Percentiles rank a stretch among this genome's conserved stretches.
These are phyloP conservation scores for Platyscapa corneri DNA, from an alignment of 1,140 invertebrate species.

Conservation along the genomic window DNA sequence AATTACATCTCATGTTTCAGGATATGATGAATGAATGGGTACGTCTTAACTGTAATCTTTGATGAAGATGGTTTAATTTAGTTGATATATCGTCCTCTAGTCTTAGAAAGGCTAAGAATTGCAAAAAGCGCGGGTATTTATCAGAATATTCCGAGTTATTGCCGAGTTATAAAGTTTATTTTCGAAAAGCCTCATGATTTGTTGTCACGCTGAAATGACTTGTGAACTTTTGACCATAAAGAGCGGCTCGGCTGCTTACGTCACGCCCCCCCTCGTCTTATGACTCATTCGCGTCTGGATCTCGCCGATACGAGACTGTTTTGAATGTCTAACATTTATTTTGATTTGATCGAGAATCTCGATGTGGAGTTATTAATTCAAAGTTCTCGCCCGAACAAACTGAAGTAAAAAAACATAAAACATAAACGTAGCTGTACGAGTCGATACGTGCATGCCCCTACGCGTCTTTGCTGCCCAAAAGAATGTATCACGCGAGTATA, in stretches of 20 bases:
- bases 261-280: slow-evolving; percentile 56
- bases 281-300: slow-evolving; percentile 61
- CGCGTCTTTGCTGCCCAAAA: background rate
- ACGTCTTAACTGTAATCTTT: background rate
- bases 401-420: slow-evolving; percentile 14
- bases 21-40: background rate
- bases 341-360: slow-evolving; percentile 4
- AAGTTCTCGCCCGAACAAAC: slow-evolving; percentile 4
- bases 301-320: slow-evolving; percentile 48
- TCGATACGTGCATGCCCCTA: background rate
- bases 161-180: background rate
- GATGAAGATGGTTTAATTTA: slow-evolving; percentile 3
- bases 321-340: slow-evolving; percentile 41
- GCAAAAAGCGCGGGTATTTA: background rate
- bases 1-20: background rate
- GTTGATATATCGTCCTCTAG: background rate
- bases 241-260: slow-evolving; percentile 59
- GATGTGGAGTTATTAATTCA: background rate
- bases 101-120: background rate
- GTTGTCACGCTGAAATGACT: slow-evolving; percentile 1
- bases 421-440: background rate
- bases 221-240: slow-evolving; percentile 66
- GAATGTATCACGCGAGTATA: background rate
- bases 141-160: background rate
- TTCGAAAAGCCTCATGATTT: slow-evolving; percentile 32